Conservation (phyloP, 2,113 vertebrate genomes). For the Anser cygnoides region DNA sequence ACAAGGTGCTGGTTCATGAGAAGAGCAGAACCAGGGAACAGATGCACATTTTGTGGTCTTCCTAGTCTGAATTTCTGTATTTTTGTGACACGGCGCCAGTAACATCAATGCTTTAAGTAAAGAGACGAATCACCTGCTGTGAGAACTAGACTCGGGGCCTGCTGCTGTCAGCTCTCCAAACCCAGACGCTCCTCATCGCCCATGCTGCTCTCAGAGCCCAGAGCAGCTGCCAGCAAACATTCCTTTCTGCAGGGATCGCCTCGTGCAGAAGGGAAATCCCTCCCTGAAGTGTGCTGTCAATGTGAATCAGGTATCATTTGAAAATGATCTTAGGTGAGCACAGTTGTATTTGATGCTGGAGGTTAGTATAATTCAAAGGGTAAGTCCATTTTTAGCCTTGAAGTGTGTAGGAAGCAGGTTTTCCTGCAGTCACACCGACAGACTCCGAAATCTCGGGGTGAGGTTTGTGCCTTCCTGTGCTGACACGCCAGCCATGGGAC, state of each 20-base stretch:
- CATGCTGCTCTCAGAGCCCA: background rate
- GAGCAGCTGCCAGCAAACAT: background rate
- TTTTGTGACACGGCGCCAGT: background rate
- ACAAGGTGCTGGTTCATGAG: background rate
- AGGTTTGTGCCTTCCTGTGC: rapidly evolving
- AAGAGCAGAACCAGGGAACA: background rate
- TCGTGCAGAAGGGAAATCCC: background rate
- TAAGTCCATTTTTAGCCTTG: background rate
- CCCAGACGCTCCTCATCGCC: background rate
- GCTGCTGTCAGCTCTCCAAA: background rate
- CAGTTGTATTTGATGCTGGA: background rate
- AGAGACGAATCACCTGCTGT: background rate
- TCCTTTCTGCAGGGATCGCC: background rate
- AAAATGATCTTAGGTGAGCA: background rate
- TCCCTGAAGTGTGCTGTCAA: background rate
- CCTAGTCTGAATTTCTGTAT: background rate
- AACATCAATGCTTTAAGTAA: background rate
- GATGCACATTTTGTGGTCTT: background rate
- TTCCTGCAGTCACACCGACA: background rate
- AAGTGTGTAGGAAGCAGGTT: background rate
- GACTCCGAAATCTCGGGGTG: background rate
- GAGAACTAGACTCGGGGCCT: background rate
- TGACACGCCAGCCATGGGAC: background rate
- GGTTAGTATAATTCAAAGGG: background rate
- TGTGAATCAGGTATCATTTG: rapidly evolving